Evolutionary conservation across 2,113 vertebrate genomes (phyloP).

Genomic region (Chloropsis cyanopogon): DNA sequence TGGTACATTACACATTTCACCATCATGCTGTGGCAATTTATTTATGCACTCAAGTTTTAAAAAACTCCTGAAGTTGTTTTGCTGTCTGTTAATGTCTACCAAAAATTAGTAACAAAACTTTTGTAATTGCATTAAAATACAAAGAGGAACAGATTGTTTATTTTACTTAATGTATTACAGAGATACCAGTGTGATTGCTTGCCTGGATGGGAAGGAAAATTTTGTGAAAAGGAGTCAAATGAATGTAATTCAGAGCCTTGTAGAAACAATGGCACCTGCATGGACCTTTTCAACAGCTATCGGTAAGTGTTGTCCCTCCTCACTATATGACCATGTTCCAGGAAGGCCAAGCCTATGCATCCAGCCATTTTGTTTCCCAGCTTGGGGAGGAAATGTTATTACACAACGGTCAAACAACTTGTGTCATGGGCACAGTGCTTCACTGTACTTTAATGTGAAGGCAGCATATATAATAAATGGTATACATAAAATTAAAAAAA

Average conservation of each 20-base stretch:
- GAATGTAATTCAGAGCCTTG: slow-evolving; percentile 79
- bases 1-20: background rate
- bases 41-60: background rate
- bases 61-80: background rate
- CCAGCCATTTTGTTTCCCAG: background rate
- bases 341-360: background rate
- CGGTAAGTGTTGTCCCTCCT: slow-evolving; percentile 55
- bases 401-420: background rate
- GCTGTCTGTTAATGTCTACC: background rate
- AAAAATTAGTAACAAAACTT: background rate
- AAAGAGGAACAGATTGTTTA: background rate
- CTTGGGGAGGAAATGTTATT: background rate
- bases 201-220: slow-evolving; percentile 78
- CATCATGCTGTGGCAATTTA: background rate
- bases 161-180: slow-evolving; percentile 17
- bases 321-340: background rate
- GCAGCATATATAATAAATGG: background rate
- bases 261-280: slow-evolving; percentile 79
- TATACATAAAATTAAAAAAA: background rate
- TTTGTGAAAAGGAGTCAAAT: slow-evolving; percentile 79
- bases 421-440: background rate
- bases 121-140: background rate
- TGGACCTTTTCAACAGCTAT: slow-evolving; percentile 77
- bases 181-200: slow-evolving; percentile 46
- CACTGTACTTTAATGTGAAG: background rate